phyloP scores from a whole-genome alignment of 2,888 invertebrate species.

The Mesorhabditis belari region DNA sequence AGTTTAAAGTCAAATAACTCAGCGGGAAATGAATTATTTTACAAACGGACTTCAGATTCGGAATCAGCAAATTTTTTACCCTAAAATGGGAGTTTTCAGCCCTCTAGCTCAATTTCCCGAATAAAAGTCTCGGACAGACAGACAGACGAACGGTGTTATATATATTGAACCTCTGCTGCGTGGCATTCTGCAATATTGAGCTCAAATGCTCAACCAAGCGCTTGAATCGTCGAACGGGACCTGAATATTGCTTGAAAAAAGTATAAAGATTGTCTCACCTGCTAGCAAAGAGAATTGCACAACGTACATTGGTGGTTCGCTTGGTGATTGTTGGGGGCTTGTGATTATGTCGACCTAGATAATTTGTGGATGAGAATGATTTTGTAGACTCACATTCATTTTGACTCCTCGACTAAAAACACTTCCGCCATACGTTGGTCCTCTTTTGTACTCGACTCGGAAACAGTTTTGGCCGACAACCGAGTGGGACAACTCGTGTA shows the following conservation, averaged over 20 bases:
- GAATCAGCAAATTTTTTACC: too few relatives aligned
- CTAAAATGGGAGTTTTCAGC: slow-evolving; percentile 7
- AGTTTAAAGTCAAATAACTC: too few relatives aligned
- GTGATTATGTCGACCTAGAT: slow-evolving; percentile 38
- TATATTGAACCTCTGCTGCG: slow-evolving; percentile 38
- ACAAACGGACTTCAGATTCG: not conserved
- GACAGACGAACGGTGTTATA: slow-evolving; percentile 49
- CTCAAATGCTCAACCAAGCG: slow-evolving; percentile 52
- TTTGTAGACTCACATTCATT: slow-evolving; percentile 37
- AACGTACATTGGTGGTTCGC: slow-evolving; percentile 46
- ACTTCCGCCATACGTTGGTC: slow-evolving; percentile 67
- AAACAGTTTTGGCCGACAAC: slow-evolving; percentile 97
- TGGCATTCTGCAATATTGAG: slow-evolving; percentile 42
- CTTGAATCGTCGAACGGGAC: slow-evolving; percentile 48
- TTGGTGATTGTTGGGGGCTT: slow-evolving; percentile 29
- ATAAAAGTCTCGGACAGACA: slow-evolving; percentile 51
- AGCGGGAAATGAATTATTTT: not conserved
- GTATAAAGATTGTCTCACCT: slow-evolving; percentile 16
- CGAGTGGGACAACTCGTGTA: slow-evolving; percentile 90
- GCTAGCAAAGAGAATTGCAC: slow-evolving; percentile 51
- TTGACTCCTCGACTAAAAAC: slow-evolving; percentile 53
- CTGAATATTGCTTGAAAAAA: slow-evolving; percentile 2
- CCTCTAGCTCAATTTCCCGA: slow-evolving; percentile 35
- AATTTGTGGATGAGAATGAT: not conserved
- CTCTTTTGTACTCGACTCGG: slow-evolving; percentile 87